Evolutionary conservation across 1,140 invertebrate species (phyloP).

Genomic region (Paralvinella palmiformis): DNA sequence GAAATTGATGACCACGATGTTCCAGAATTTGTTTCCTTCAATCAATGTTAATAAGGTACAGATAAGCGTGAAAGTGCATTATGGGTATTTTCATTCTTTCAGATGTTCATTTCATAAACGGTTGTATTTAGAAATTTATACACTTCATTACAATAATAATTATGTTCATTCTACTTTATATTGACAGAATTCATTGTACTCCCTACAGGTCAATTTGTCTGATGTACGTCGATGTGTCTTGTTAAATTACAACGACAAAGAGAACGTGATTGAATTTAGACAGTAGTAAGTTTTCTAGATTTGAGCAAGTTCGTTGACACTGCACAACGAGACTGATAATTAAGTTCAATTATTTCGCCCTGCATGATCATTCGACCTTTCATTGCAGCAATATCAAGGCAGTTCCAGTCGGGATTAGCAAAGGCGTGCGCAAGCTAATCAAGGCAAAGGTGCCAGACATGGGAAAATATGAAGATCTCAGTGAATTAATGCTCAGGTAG

Average conservation of each 20-base stretch:
- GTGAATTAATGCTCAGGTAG: conserved; percentile 84
- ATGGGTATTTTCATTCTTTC: too few relatives aligned
- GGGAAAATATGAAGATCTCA: conserved; percentile 76
- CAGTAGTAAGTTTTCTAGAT: conserved; percentile 71
- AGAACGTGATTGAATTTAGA: conserved; percentile 83
- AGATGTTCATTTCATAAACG: too few relatives aligned
- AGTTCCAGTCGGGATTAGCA: conserved; percentile 80
- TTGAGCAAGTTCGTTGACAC: too few relatives aligned
- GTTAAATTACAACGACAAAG: conserved; percentile 80
- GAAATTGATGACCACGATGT: conserved; percentile 88
- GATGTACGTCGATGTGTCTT: conserved; percentile 84
- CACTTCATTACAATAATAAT: too few relatives aligned
- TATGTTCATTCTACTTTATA: too few relatives aligned
- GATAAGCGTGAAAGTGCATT: neutral
- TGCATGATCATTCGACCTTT: too few relatives aligned
- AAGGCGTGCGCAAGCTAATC: conserved; percentile 88
- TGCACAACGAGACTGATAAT: too few relatives aligned
- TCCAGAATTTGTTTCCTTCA: conserved; percentile 97
- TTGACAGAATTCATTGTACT: too few relatives aligned
- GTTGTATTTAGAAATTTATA: too few relatives aligned
- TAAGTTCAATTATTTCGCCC: too few relatives aligned
- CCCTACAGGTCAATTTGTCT: conserved; percentile 84
- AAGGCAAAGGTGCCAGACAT: conserved; percentile 88
- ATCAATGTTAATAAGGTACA: conserved; percentile 82
- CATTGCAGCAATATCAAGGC: conserved; percentile 52